Percentiles rank a stretch among this genome's conserved stretches.
These are phyloP conservation scores for Anastrepha obliqua DNA, from an alignment of 1,140 invertebrate species.

Conservation along the genomic window DNA sequence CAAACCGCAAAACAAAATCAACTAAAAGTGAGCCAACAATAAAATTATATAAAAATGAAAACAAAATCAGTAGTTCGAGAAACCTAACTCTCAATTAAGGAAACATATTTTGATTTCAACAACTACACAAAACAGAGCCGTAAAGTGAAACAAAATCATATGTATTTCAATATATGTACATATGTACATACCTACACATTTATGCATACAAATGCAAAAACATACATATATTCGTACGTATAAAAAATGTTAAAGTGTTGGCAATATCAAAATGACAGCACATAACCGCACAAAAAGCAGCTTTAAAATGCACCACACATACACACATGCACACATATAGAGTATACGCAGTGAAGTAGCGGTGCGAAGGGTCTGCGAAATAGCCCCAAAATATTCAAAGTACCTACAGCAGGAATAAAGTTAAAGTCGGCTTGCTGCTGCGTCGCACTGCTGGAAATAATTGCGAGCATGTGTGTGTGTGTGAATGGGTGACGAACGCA, in stretches of 20 bases:
- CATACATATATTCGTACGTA: background rate
- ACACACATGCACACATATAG: background rate
- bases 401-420: background rate
- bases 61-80: background rate
- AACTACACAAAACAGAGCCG: background rate
- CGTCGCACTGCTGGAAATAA: no score
- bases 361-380: background rate
- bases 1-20: background rate
- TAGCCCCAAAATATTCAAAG: background rate
- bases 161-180: no score
- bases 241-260: background rate
- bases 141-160: background rate
- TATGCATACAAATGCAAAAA: background rate
- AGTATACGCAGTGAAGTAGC: slow-evolving; percentile 17
- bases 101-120: background rate
- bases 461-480: background rate
- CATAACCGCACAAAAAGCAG: background rate
- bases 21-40: background rate
- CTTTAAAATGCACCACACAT: background rate
- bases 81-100: background rate
- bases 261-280: background rate
- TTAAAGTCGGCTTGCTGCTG: background rate
- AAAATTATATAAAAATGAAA: background rate
- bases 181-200: no score
- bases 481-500: background rate